Evolutionary conservation across 2,888 invertebrate species (phyloP).

Genomic region (Plebejus anna): DNA sequence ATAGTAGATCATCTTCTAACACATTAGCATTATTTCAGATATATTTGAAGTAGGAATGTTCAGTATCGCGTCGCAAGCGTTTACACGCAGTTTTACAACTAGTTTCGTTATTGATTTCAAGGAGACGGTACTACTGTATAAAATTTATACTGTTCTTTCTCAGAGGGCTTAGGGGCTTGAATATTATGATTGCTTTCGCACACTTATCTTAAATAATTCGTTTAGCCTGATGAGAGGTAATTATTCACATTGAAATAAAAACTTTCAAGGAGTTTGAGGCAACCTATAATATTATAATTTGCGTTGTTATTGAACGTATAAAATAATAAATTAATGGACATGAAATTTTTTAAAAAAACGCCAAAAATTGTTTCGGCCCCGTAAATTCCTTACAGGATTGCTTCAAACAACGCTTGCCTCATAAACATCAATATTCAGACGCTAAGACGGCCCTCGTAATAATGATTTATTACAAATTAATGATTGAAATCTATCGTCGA

Average conservation of each 20-base stretch:
- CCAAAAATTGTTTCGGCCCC: too few species aligned
- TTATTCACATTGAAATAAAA: background rate
- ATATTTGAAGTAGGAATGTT: background rate
- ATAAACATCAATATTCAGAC: conserved; percentile 36
- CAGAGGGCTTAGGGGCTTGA: background rate
- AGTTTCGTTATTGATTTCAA: too few species aligned
- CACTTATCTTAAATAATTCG: background rate
- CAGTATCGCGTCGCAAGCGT: background rate
- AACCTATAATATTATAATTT: background rate
- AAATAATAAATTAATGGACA: too few species aligned
- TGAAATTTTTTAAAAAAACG: too few species aligned
- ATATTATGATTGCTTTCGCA: background rate
- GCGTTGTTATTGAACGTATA: background rate
- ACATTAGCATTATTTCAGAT: background rate
- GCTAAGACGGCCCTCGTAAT: conserved; percentile 35
- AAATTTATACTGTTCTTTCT: background rate
- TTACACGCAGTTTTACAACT: too few species aligned
- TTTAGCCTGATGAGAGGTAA: background rate
- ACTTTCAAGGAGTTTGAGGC: background rate
- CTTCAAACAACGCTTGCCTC: conserved; percentile 30
- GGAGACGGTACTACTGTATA: too few species aligned
- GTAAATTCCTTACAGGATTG: background rate
- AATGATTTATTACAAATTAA: conserved; percentile 38
- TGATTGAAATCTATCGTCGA: conserved; percentile 34
- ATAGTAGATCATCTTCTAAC: background rate